Evolutionary conservation across 2,888 invertebrate species (phyloP), one percentile per base, ranked within the genome.

Genomic region (Gastrophysa polygoni): DNA sequence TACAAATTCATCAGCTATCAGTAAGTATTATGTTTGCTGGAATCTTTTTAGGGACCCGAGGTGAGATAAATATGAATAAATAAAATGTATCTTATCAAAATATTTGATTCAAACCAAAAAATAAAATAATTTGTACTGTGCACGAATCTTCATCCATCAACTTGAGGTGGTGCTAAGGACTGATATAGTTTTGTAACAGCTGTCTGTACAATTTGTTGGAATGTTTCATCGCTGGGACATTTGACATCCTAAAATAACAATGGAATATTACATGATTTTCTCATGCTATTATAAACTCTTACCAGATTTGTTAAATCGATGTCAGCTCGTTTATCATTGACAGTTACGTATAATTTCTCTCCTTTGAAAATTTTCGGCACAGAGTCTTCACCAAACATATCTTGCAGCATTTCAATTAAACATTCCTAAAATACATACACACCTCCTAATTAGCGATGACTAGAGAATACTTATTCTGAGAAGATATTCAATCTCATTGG

Each of bases 301-400:
- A 91, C 91, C 85, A 96, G 84, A 66, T 86, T 91, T 21, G 88
- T 82, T 34, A 97, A 83, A 81, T 97, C 93, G 61, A 98, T 92
- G 74, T 92, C 89, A 0, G 96, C 97, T 18, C 88, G 87, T 71
- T 92, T 93, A 10, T 89, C 91, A 76, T 93, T 92, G 0, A 98
- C 93, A 0, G 88, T 90, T 0, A 98, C 92, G 69, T 91, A 89
- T 51, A 97, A 81, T 72, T 90, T 89, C 75, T 97, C 96, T 0
- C 95, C 95, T 79, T 94, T 93, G 79, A 96, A 94, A 78, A 96
- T 90, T 83, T 96, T 96, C 8, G 95, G 95, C 46, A 97, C 93
- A 0, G 95, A 91, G 73, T 92, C 93, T 73, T 95, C 92, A 0
- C 98, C 98, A 83, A 96, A 98, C 91, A 98, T 97, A 77, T 98